Evolutionary conservation across 2,113 vertebrate genomes (phyloP), one percentile per base, ranked within the genome.

Genomic region (Marcusenius ussheri): DNA sequence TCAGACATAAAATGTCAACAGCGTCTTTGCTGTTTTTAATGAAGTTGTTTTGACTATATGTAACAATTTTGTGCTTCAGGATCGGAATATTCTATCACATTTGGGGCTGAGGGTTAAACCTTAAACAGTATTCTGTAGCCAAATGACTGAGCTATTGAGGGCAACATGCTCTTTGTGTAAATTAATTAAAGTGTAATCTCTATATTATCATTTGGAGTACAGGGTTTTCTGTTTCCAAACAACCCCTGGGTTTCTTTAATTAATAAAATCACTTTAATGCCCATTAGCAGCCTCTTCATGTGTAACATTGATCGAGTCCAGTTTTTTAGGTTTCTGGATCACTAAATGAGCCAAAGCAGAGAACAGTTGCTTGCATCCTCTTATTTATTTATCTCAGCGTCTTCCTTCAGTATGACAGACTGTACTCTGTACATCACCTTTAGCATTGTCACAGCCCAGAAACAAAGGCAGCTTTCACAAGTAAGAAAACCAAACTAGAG

Each of bases 61-160:
- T 93, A 95, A 95, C 93, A 94, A 93, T 95, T 95, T 95, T 90
- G 86, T 91, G 91, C 90, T 91, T 90, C 83, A 90, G 91, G 92
- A 91, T 92, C 39, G 92, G 89, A 92, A 92, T 91, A 90, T 66
- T 93, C 94, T 94, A 94, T 93, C 90, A 94, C 93, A 93, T 93
- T 8, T 11, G 89, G 31, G 89, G 90, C 91, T 90, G 88, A 90
- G 89, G 90, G 89, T 70, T 35, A 74, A 70, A 70, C 85, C 84
- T 70, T n/a, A 13, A 87, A 39, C 56, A 84, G 83, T n/a, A 74
- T 47, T 87, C 42, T 50, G 19, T 35, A 49, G 19, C 77, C 74
- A 19, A 83, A 92, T 91, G 89, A 5, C 5, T 1, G 45, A 53
- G 89, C 90, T 58, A 87, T 9, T 17, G 70, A 50, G 3, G 74